Base-by-base conservation (phyloP, 53 echinoderm and acorn worm species). In the Stichopus horrens region DNA sequence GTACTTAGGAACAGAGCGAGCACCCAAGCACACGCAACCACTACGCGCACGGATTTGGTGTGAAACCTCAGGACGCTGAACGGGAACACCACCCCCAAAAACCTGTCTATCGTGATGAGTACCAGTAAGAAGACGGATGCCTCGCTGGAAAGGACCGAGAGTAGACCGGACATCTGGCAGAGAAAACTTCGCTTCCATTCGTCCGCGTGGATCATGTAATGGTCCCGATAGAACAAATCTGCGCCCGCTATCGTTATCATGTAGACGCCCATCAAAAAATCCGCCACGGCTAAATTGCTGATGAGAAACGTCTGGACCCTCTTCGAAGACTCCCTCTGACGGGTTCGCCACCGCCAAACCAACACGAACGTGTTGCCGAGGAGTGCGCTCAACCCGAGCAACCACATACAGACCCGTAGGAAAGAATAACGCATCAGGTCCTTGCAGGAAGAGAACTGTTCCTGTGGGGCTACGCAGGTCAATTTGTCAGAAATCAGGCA, bases 191-290 rank as follows among this genome's bases (percentile, higher is more conserved):
- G 87, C 78, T 94, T 93, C 97, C 97, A 97, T 57, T 93, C 88
- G 57, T 95, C 94, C 21, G 94, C 95, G 78, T 96, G 94, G 7
- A 96, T 94, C 94, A 96, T 96, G 83, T 96, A 96, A 6, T 86
- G 90, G 81, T 93, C 91, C 52, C 97, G 63, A 65, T 95, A 97
- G 16, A 95, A 93, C 85, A 94, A 83, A 86, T 97, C 97, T 21
- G 95, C 97, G 52, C 92, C 92, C 20, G 95, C 97, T 52, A 97
- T 97, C 55, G 94, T 91, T 65, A 97, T 94, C 95, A 97, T 95
- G 75, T 97, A 97, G 13, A 94, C 51, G 7, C 95, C 97, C 97
- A 97, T 97, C 56, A 95, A 74, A 20, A 95, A 90, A n/a, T 97
- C 97, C 19, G 95, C 92, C 52, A 94, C 81, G 23, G 95, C 95